Evolutionary conservation across 2,888 invertebrate species (phyloP), one percentile per base, ranked within the genome.

Genomic region (Heliconius charithonia): DNA sequence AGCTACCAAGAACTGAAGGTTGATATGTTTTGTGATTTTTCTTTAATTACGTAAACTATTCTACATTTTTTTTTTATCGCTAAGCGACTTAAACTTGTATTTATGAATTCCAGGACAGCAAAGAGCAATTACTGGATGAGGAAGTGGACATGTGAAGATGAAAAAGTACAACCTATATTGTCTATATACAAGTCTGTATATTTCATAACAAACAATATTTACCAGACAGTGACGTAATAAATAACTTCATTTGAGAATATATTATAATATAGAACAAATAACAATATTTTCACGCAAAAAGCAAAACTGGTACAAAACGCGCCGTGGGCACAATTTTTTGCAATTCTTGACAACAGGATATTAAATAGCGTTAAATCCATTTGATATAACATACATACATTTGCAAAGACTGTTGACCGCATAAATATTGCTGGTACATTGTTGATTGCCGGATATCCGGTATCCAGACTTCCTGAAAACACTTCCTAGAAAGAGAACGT

Each of bases 391-490:
- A n/a, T n/a, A n/a, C n/a, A 51, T 51, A 51, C 12, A 65, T 45
- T 74, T 19, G 25, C 45, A 22, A 65, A 29, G 67, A 75, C 29
- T 70, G 32, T 69, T 76, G n/a, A 78, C 19, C n/a, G 41, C 59
- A 77, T 73, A 27, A 66, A 73, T 62, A 59, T 77, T 59, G 19
- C 59, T 74, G 19, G 37, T 27, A 63, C 16, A 75, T 78, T 75
- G 70, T 78, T 75, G 66, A 71, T 66, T 67, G 69, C 70, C 79
- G 79, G 79, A 80, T 75, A 77, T 80, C 79, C 79, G 77, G 69
- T 25, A 25, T 65, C 45, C 77, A 69, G 63, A 51, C 62, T 70
- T 75, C 79, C 71, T 76, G 72, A 63, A 79, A 72, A 56, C 37
- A 67, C 19, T 79, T 76, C 76, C 73, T 79, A 13, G 59, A 73